Base-by-base conservation (phyloP, 2,888 invertebrate genomes). In the Monoplex corrugatus region DNA sequence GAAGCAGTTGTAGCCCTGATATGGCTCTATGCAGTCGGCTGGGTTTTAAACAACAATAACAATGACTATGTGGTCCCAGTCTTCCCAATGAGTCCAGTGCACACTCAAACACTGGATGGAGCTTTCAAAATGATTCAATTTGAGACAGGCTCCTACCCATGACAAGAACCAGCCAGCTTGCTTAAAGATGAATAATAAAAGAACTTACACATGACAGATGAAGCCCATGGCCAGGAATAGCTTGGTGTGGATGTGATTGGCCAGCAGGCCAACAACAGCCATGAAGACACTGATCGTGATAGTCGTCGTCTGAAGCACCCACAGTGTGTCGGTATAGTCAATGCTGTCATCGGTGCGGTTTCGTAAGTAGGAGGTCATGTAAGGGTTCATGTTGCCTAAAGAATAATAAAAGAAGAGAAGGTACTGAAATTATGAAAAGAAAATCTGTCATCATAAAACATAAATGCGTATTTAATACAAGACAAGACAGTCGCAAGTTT, bases 321-420 rank as follows among this genome's bases (percentile, higher is more conserved):
- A 86, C 3, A 86, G 28, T 35, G 87, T 87, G 75, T 87, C 87
- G 28, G 87, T 78, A 50, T 45, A 87, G n/a, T 78, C 87, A 32
- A 50, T 23, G 75, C 35, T 3, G 16, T n/a, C 28, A 38, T 87
- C 50, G 8, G 78, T 78, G 10, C 32, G 5, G 68, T 87, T 87
- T 35, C 87, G 75, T 45, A 87, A 28, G 87, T 87, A 87, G 10
- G 87, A 87, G 45, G 87, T 87, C 78, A 87, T 16, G 87, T 87
- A 87, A 28, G 87, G 87, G 28, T 43, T 87, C 38, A 87, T 87
- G 78, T 87, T 87, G 13, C 83, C 83, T 83, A 45, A n/a, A n/a
- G 57, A n/a, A n/a, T n/a, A 57, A 57, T 57, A 16, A 13, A 57
- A 57, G 23, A 57, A 23, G 57, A 57, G 13, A 57, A 16, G 13